A percentile compares a stretch with the other conserved stretches of the same genome.
Conservation (phyloP, 2,113 vertebrate species). For the Nicator chloris region DNA sequence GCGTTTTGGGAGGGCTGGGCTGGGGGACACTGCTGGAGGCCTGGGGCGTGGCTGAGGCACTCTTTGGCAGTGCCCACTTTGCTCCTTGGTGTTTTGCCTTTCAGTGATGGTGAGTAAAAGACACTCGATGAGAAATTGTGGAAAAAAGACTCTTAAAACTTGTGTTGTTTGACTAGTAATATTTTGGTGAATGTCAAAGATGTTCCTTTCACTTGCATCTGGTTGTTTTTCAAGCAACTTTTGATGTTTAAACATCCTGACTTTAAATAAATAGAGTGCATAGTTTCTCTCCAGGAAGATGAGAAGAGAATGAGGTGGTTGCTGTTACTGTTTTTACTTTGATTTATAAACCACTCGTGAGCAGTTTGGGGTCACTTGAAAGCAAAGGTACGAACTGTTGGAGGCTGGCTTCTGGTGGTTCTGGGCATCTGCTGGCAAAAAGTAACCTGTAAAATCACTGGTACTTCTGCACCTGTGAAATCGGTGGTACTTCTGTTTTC, state of each 20-base stretch:
- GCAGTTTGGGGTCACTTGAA: neutral
- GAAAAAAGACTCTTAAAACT: neutral
- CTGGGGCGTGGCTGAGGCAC: neutral
- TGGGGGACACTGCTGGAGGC: neutral
- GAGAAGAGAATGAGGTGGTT: neutral
- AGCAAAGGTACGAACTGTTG: neutral
- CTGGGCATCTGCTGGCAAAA: neutral
- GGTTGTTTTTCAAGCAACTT: neutral
- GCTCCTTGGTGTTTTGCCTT: neutral
- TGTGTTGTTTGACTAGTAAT: neutral
- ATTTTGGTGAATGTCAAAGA: neutral
- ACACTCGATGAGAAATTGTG: neutral
- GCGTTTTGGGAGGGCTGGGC: neutral
- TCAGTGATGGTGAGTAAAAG: neutral
- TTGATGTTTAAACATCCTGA: neutral
- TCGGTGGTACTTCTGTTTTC: neutral
- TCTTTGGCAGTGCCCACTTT: rapidly evolving
- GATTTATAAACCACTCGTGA: neutral
- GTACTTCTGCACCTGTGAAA: neutral
- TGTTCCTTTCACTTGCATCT: neutral
- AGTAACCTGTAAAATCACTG: neutral
- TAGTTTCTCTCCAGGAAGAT: neutral
- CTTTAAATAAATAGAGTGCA: neutral
- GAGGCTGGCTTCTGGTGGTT: neutral
- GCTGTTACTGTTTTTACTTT: neutral